phyloP scores from a whole-genome alignment of 2,888 invertebrate genomes.

The Trisateles emortualis region DNA sequence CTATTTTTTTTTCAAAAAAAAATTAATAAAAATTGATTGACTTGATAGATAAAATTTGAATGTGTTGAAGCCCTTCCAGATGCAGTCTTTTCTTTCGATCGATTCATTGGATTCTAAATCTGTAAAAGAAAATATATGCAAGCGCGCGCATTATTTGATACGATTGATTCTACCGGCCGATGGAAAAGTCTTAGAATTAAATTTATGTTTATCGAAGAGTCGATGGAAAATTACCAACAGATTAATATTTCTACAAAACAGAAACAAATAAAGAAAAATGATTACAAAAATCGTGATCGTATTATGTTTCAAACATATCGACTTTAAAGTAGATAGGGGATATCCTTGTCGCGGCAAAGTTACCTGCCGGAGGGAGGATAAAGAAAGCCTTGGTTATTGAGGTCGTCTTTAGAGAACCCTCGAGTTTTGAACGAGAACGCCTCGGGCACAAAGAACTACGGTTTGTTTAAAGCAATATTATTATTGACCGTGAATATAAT shows the following conservation, averaged over 20 bases:
- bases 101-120: too few species aligned
- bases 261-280: conserved; percentile 3
- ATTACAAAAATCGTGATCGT: conserved; percentile 18
- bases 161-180: too few species aligned
- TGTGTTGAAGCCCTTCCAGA: background rate
- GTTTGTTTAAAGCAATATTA: conserved; percentile 22
- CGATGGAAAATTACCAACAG: background rate
- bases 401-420: conserved; percentile 58
- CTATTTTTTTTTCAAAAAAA: too few species aligned
- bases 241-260: background rate
- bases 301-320: conserved; percentile 50
- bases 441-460: conserved; percentile 46
- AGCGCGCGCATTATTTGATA: too few species aligned
- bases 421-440: conserved; percentile 50
- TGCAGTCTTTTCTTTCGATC: too few species aligned
- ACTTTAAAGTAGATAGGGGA: conserved; percentile 54
- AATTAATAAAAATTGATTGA: too few species aligned
- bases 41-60: background rate
- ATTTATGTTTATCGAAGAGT: background rate
- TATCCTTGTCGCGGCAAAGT: conserved; percentile 55
- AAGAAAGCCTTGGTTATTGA: conserved; percentile 60
- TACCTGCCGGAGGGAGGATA: conserved; percentile 61
- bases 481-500: conserved; percentile 8
- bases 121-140: too few species aligned
- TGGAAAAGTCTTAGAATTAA: too few species aligned